phyloP scores from a whole-genome alignment of 2,113 vertebrate genomes.

The Elaphurus davidianus region DNA sequence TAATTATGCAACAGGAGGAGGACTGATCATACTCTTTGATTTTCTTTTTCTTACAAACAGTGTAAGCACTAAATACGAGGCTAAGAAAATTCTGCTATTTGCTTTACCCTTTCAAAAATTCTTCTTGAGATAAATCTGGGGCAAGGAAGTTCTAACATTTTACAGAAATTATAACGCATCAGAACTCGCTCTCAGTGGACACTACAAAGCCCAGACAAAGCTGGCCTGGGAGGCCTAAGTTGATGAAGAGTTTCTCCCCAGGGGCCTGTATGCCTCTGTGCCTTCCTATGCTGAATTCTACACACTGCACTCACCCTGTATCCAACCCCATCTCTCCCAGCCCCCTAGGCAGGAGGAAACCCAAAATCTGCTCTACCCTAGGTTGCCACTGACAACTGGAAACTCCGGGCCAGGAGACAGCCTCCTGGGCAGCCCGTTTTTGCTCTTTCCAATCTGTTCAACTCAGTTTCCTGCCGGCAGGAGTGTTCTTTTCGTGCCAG shows the following conservation, averaged over 20 bases:
- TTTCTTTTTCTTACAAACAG: background rate
- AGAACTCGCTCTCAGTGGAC: background rate
- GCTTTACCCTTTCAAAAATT: background rate
- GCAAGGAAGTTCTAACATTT: background rate
- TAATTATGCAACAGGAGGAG: background rate
- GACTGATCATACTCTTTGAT: background rate
- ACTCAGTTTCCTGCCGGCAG: slow-evolving; percentile 54
- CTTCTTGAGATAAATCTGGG: background rate
- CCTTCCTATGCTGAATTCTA: background rate
- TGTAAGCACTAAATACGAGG: background rate
- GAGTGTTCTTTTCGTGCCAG: slow-evolving; percentile 57
- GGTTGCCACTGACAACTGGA: slow-evolving; percentile 22
- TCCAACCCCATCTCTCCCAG: background rate
- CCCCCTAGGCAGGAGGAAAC: background rate
- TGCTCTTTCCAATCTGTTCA: slow-evolving; percentile 70
- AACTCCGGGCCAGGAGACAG: slow-evolving; percentile 40
- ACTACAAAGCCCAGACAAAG: background rate
- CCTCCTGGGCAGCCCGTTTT: slow-evolving; percentile 55
- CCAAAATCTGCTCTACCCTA: background rate
- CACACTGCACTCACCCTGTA: background rate
- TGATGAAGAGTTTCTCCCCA: background rate
- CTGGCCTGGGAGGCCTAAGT: background rate
- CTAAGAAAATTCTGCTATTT: background rate
- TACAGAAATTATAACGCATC: background rate
- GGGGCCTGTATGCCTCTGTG: background rate